phyloP scores from a whole-genome alignment of 2,888 invertebrate species.

The Seira sanloemensis region DNA sequence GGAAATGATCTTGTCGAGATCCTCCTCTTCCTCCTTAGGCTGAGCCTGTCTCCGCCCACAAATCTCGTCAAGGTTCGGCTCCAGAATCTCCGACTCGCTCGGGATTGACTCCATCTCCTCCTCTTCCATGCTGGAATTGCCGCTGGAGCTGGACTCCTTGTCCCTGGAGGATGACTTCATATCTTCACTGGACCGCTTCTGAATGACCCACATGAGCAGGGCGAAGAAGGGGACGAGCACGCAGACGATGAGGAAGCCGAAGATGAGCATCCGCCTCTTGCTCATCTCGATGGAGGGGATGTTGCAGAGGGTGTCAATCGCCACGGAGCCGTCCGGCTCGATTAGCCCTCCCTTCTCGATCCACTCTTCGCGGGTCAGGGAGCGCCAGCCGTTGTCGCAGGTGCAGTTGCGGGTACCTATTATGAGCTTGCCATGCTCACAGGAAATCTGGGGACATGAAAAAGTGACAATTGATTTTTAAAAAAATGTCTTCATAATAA shows the following conservation, averaged over 20 bases:
- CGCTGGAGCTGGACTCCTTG: neutral
- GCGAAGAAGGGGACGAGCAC: neutral
- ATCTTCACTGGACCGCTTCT: neutral
- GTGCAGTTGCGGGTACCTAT: constrained; percentile 20
- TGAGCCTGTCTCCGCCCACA: neutral
- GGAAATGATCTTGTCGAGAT: constrained; percentile 26
- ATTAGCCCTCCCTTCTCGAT: constrained; percentile 17
- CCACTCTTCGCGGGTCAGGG: constrained; percentile 32
- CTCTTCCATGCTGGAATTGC: neutral
- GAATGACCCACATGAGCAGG: neutral
- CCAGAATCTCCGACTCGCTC: neutral
- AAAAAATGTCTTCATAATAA: no score
- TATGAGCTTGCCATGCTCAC: constrained; percentile 20
- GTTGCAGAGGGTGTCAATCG: constrained; percentile 5
- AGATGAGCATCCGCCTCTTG: neutral
- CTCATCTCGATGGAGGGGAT: neutral
- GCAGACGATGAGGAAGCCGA: neutral
- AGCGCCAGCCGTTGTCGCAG: constrained; percentile 36
- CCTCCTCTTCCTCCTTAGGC: constrained; percentile 13
- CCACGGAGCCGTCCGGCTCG: neutral
- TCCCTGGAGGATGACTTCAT: neutral
- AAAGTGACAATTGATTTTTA: no score
- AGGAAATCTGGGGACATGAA: no score
- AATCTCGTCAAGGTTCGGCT: neutral
- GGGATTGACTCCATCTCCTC: no score